Conservation (phyloP, 1,140 invertebrate genomes). For the Diprion similis region DNA sequence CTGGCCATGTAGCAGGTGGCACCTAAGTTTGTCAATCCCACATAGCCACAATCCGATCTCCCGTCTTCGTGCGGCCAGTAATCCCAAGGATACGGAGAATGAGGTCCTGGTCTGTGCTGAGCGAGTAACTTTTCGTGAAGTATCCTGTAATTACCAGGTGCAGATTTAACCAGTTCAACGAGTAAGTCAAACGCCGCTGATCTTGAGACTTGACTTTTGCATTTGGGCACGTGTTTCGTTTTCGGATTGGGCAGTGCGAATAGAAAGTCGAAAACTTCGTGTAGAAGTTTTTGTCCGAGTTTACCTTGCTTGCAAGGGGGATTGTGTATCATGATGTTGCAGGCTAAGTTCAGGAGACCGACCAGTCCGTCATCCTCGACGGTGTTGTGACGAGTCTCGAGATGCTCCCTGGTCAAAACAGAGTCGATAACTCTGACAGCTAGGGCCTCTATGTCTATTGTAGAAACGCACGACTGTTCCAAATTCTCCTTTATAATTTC, state of each 20-base stretch:
- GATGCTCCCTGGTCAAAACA: conserved; percentile 78
- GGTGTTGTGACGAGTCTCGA: conserved; percentile 81
- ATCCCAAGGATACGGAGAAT: conserved; percentile 92
- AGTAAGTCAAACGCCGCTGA: conserved; percentile 90
- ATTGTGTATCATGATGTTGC: conserved; percentile 87
- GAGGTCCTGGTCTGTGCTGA: conserved; percentile 86
- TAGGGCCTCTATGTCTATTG: conserved; percentile 77
- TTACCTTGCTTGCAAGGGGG: conserved; percentile 84
- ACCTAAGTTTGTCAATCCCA: conserved; percentile 92
- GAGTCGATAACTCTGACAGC: conserved; percentile 78
- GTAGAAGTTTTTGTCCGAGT: conserved; percentile 76
- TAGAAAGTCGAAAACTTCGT: conserved; percentile 84
- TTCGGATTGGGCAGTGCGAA: conserved; percentile 89
- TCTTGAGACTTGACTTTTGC: conserved; percentile 87
- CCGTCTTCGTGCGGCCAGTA: conserved; percentile 97
- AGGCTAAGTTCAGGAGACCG: conserved; percentile 85
- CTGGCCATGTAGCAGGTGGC: conserved; percentile 98
- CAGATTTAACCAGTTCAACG: conserved; percentile 84
- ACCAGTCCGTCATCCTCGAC: conserved; percentile 90
- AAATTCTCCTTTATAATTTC: conserved; percentile 77
- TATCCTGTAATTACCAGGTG: conserved; percentile 85
- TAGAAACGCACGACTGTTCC: conserved; percentile 61
- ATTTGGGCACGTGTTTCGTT: conserved; percentile 87
- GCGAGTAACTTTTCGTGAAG: conserved; percentile 82
- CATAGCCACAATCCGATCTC: conserved; percentile 91